Evolutionary conservation across 2,797 vertebrate genomes (phyloP).

Genomic region (Eospalax fontanierii): DNA sequence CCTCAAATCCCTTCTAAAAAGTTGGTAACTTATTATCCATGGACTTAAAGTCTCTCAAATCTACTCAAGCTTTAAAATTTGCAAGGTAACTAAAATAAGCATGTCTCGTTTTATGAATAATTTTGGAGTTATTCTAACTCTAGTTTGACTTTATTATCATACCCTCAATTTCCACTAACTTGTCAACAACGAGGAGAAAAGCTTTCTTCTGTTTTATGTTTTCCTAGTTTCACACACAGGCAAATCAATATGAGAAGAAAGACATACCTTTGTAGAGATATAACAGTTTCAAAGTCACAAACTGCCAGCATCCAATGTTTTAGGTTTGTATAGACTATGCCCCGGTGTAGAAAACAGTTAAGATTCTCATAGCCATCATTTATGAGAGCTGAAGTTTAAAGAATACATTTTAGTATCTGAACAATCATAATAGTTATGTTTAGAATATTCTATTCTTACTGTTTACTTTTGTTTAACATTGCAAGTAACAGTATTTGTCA

Average conservation of each 20-base stretch:
- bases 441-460: not conserved
- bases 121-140: conserved; percentile 34
- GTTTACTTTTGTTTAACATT: conserved; percentile 41
- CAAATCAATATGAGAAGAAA: conserved; percentile 44
- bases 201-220: conserved; percentile 10
- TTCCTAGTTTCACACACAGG: conserved; percentile 54
- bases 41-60: not conserved
- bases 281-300: conserved; percentile 91
- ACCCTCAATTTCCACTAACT: conserved; percentile 16
- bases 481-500: not conserved
- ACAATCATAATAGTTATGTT: conserved; percentile 48
- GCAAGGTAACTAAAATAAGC: not conserved
- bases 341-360: conserved; percentile 90
- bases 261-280: conserved; percentile 91
- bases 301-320: conserved; percentile 88
- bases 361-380: conserved; percentile 90
- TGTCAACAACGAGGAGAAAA: not conserved
- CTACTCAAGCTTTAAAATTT: conserved; percentile 46
- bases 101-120: conserved; percentile 42
- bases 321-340: conserved; percentile 89
- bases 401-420: conserved; percentile 3
- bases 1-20: not conserved
- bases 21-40: not conserved
- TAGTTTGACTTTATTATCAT: conserved; percentile 21
- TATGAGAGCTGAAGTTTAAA: conserved; percentile 89